phyloP scores from a whole-genome alignment of 2,113 vertebrate species.

The Rhinichthys klamathensis region DNA sequence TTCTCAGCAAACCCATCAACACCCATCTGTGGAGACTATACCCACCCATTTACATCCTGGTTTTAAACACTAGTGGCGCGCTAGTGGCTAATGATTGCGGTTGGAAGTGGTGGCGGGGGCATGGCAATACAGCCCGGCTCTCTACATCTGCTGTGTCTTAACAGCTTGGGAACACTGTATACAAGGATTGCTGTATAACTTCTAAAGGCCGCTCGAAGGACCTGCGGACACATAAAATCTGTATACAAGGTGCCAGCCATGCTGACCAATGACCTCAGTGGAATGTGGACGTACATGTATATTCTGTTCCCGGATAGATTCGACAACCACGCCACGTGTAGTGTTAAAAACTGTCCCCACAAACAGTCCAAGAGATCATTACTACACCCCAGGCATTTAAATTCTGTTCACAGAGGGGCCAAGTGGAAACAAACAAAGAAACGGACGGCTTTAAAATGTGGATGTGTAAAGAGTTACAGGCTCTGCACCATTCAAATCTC shows the following conservation, averaged over 20 bases:
- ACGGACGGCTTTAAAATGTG: conserved; percentile 24
- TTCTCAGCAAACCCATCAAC: conserved; percentile 44
- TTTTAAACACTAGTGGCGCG: neutral
- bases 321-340: conserved; percentile 69
- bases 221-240: conserved; percentile 65
- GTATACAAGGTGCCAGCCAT: conserved; percentile 75
- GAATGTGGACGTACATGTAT: conserved; percentile 69
- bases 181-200: conserved; percentile 53
- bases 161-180: conserved; percentile 69
- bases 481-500: conserved; percentile 6
- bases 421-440: conserved; percentile 32
- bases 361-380: conserved; percentile 43
- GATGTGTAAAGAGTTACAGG: conserved; percentile 5
- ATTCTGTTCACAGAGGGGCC: conserved; percentile 44
- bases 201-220: conserved; percentile 46
- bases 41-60: neutral
- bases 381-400: conserved; percentile 42
- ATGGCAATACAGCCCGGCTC: conserved; percentile 11
- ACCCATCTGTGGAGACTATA: conserved; percentile 14
- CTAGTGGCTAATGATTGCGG: conserved; percentile 31
- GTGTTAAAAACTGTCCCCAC: conserved; percentile 67
- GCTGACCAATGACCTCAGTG: conserved; percentile 69
- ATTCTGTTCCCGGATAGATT: conserved; percentile 68
- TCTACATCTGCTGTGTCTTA: conserved; percentile 59
- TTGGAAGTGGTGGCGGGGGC: neutral